phyloP scores from a whole-genome alignment of 2,797 vertebrate species.

The Sebastes itinus region DNA sequence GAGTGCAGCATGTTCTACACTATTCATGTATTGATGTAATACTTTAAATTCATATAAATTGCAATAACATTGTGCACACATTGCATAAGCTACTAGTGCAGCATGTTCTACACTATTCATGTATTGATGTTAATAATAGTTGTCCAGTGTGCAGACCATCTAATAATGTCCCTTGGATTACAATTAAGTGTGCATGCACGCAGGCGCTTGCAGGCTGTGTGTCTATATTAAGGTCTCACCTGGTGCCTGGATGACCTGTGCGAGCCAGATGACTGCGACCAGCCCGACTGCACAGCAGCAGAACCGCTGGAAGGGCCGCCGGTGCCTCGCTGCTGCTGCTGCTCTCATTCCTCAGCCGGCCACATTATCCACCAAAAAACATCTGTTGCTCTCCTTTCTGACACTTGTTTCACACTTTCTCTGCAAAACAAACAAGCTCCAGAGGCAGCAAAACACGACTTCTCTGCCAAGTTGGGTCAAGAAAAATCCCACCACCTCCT shows the following conservation, averaged over 20 bases:
- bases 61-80: not conserved
- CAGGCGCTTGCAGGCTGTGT: slow-evolving; percentile 3
- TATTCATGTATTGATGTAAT: not conserved
- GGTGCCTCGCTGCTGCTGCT: slow-evolving; percentile 67
- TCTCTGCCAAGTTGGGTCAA: slow-evolving; percentile 64
- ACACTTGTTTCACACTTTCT: slow-evolving; percentile 70
- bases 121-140: not conserved
- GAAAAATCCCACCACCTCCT: not conserved
- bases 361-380: slow-evolving; percentile 67
- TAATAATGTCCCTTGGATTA: not conserved
- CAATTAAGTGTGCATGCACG: not conserved
- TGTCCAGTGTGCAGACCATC: not conserved
- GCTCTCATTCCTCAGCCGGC: slow-evolving; percentile 77
- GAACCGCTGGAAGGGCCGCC: slow-evolving; percentile 81
- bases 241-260: slow-evolving; percentile 78
- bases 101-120: not conserved
- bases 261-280: slow-evolving; percentile 77
- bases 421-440: slow-evolving; percentile 25
- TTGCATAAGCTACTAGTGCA: not conserved
- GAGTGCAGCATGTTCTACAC: not conserved
- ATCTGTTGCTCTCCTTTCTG: slow-evolving; percentile 66
- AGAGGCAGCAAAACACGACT: slow-evolving; percentile 39
- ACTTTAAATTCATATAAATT: not conserved
- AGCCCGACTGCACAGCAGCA: slow-evolving; percentile 82
- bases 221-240: slow-evolving; percentile 73